phyloP scores from a whole-genome alignment of 1,140 invertebrate species.

The Drosophila parvula region DNA sequence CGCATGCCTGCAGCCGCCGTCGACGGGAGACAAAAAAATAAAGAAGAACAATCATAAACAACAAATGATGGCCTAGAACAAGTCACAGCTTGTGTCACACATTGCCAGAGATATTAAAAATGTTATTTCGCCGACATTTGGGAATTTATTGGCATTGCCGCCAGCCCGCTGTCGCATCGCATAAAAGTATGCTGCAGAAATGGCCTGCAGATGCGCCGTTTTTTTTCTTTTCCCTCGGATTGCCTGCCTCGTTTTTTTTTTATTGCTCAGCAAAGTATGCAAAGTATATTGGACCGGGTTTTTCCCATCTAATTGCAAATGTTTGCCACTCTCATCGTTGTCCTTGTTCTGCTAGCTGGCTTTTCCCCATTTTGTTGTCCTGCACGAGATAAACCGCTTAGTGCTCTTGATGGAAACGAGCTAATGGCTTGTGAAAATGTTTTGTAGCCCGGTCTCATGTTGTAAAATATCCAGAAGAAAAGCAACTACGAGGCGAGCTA shows the following conservation, averaged over 20 bases:
- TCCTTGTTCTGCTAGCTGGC: slow-evolving; percentile 16
- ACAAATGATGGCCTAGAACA: slow-evolving; percentile 19
- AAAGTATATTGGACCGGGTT: slow-evolving; percentile 27
- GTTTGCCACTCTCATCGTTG: slow-evolving; percentile 19
- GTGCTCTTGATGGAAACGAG: slow-evolving; percentile 60
- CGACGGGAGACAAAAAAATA: slow-evolving; percentile 20
- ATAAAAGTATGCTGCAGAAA: slow-evolving; percentile 34
- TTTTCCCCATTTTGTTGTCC: slow-evolving; percentile 3
- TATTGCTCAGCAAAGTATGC: slow-evolving; percentile 51
- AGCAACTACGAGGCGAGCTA: slow-evolving; percentile 19
- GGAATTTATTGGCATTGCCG: slow-evolving; percentile 32
- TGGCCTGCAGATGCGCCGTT: slow-evolving; percentile 32
- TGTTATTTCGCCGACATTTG: slow-evolving; percentile 29
- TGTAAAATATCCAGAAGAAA: slow-evolving; percentile 49
- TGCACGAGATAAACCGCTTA: slow-evolving; percentile 70
- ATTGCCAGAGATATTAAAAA: slow-evolving; percentile 45
- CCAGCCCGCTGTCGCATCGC: slow-evolving; percentile 20
- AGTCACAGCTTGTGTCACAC: slow-evolving; percentile 38
- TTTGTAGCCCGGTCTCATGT: slow-evolving; percentile 25
- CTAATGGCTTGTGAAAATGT: slow-evolving; percentile 74
- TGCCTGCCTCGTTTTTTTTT: slow-evolving; percentile 22
- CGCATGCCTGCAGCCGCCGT: slow-evolving; percentile 49
- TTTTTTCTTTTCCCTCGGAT: slow-evolving; percentile 9
- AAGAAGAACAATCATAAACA: slow-evolving; percentile 27
- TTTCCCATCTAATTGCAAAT: slow-evolving; percentile 37